These are phyloP conservation scores for Coleophora deauratella DNA, from an alignment of 2,888 invertebrate species.

Conservation along the genomic window DNA sequence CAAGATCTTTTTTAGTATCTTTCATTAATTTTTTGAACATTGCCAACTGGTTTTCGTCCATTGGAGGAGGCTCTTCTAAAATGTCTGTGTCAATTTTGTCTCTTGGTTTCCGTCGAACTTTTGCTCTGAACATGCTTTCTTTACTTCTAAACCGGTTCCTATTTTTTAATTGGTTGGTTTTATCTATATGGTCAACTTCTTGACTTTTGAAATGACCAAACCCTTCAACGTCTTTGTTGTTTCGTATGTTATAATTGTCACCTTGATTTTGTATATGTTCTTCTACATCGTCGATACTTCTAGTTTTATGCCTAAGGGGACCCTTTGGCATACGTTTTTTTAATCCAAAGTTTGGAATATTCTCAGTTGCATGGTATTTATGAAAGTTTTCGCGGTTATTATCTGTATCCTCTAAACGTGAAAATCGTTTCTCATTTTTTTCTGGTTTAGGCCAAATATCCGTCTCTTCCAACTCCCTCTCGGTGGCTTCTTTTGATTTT, in stretches of 20 bases:
- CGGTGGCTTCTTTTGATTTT: conserved; percentile 7
- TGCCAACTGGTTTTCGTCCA: no score
- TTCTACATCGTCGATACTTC: conserved; percentile 17
- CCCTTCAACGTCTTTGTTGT: conserved; percentile 23
- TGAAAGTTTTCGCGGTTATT: conserved; percentile 14
- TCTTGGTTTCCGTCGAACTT: conserved; percentile 36
- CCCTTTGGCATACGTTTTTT: conserved; percentile 20
- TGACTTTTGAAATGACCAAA: conserved; percentile 17
- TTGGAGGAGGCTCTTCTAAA: not conserved
- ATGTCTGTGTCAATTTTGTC: conserved; percentile 22
- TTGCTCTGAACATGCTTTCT: conserved; percentile 25
- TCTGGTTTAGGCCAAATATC: conserved; percentile 29
- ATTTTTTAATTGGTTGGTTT: conserved; percentile 19
- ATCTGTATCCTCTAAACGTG: conserved; percentile 13
- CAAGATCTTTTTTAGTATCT: no score
- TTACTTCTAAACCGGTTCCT: conserved; percentile 22
- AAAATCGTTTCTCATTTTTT: conserved; percentile 24
- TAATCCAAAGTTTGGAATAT: conserved; percentile 20
- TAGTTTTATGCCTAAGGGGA: conserved; percentile 24
- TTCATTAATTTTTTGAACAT: no score
- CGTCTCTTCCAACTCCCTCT: conserved; percentile 19
- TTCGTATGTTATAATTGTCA: conserved; percentile 21
- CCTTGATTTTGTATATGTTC: conserved; percentile 16
- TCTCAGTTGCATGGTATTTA: conserved; percentile 22
- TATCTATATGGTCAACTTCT: conserved; percentile 6